phyloP scores from a whole-genome alignment of 2,797 vertebrate species.

The Spheniscus humboldti region DNA sequence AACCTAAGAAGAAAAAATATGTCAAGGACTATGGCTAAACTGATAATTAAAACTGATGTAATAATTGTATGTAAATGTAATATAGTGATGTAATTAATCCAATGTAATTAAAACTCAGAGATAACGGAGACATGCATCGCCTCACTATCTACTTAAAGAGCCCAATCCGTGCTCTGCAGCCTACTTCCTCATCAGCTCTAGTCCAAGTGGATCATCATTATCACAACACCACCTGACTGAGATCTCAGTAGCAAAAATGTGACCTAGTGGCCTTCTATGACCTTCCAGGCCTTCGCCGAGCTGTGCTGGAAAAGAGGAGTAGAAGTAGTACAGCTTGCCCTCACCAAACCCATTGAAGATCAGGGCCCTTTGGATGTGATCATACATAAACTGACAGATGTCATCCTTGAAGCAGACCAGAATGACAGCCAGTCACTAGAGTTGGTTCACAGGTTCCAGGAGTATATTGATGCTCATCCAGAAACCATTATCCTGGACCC shows the following conservation, averaged over 20 bases:
- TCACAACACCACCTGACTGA: accelerated
- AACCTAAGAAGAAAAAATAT: not conserved
- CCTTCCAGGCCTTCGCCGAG: no score
- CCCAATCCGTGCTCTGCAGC: not conserved
- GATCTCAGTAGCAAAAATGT: not conserved
- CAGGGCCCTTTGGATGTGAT: no score
- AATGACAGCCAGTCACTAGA: no score
- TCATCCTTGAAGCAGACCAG: no score
- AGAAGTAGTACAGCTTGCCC: no score
- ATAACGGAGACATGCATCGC: not conserved
- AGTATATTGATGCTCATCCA: constrained; percentile 94
- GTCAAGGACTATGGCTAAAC: not conserved
- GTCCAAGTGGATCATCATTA: not conserved
- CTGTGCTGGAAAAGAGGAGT: no score
- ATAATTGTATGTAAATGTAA: not conserved
- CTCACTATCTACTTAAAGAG: not conserved
- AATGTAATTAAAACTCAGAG: not conserved
- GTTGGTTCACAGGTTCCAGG: constrained; percentile 68
- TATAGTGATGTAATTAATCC: not conserved
- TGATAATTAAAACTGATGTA: not conserved
- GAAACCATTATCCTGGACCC: constrained; percentile 96
- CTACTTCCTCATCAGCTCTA: not conserved
- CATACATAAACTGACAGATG: no score
- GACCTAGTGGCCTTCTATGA: no score
- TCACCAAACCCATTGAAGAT: no score